Evolutionary conservation across 2,113 vertebrate species (phyloP).

Genomic region (Mungos mungo): DNA sequence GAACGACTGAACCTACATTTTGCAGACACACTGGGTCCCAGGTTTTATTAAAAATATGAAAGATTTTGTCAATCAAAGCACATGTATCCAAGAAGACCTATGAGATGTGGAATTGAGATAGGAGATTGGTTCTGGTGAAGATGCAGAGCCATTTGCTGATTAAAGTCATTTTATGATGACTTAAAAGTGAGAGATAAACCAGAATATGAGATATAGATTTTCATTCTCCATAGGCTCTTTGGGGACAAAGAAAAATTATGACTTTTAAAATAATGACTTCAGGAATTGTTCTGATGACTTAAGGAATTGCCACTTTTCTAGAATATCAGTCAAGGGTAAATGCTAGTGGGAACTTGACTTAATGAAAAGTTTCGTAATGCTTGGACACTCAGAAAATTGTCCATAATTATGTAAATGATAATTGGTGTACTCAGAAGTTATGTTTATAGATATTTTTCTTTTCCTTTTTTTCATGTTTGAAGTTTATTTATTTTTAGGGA

Average conservation of each 20-base stretch:
- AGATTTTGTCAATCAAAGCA: neutral
- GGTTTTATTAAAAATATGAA: neutral
- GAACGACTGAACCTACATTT: neutral
- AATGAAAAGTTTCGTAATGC: neutral
- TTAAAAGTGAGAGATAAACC: neutral
- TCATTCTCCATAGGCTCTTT: neutral
- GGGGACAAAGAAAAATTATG: neutral
- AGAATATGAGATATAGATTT: rapidly evolving
- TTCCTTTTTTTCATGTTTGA: too few relatives aligned
- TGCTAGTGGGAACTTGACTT: neutral
- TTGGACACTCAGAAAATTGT: neutral
- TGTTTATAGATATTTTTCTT: neutral
- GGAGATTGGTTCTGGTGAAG: neutral
- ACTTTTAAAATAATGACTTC: neutral
- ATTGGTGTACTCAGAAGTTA: neutral
- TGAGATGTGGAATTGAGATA: neutral
- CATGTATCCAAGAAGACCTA: too few relatives aligned
- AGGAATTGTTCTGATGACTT: neutral
- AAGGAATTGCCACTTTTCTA: rapidly evolving
- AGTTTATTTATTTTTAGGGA: too few relatives aligned
- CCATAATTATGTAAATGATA: neutral
- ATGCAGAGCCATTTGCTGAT: rapidly evolving
- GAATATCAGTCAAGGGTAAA: neutral
- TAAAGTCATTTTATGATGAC: neutral
- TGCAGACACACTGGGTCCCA: neutral